Evolutionary conservation across 2,888 invertebrate species (phyloP).

Genomic region (Polyploca ridens): DNA sequence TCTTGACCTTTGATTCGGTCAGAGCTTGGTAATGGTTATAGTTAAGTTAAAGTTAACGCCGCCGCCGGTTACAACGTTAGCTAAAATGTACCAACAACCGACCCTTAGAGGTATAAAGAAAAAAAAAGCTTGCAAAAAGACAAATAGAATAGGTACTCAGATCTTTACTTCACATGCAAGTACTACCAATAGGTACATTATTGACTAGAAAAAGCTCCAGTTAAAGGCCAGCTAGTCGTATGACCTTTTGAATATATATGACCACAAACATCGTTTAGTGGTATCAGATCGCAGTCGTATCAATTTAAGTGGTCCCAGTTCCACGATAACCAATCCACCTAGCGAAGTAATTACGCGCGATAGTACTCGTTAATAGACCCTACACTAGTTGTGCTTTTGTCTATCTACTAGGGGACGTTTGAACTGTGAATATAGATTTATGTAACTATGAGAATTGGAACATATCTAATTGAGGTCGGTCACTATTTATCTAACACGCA

Average conservation of each 20-base stretch:
- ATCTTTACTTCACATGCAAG: not conserved
- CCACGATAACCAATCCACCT: slow-evolving; percentile 4
- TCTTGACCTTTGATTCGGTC: too few relatives aligned
- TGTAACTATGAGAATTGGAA: slow-evolving; percentile 1
- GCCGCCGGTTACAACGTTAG: too few relatives aligned
- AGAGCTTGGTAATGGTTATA: too few relatives aligned
- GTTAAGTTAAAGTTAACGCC: too few relatives aligned
- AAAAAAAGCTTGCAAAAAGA: too few relatives aligned
- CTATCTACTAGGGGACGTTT: slow-evolving; percentile 4
- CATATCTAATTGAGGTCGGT: not conserved
- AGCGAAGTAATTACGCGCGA: not conserved
- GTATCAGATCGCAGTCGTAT: slow-evolving; percentile 18
- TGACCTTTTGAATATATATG: not conserved
- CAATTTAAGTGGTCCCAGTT: slow-evolving; percentile 7
- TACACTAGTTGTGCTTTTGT: slow-evolving; percentile 3
- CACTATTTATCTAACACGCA: slow-evolving; percentile 12
- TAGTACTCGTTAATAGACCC: not conserved
- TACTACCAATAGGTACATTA: not conserved
- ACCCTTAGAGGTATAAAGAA: too few relatives aligned
- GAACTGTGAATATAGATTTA: slow-evolving; percentile 7
- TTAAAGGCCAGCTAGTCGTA: not conserved
- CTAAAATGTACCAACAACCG: too few relatives aligned
- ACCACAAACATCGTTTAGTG: slow-evolving; percentile 16
- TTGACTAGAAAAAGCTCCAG: not conserved
- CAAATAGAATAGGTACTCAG: too few relatives aligned